These are phyloP conservation scores for Rhopalosiphum maidis DNA, from an alignment of 1,140 invertebrate genomes.

Conservation along the genomic window DNA sequence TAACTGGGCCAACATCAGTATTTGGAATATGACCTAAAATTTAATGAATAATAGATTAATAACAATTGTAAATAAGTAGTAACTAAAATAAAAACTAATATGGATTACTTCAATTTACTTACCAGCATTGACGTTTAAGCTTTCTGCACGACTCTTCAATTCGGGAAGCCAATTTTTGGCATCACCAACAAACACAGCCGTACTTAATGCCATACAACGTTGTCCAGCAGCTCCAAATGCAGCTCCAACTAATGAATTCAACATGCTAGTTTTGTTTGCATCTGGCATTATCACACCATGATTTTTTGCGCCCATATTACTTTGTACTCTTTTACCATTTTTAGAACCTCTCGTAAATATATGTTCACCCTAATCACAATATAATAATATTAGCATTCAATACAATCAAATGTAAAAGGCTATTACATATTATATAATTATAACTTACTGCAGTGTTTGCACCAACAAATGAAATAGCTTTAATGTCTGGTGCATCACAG, in stretches of 20 bases:
- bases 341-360: constrained; percentile 91
- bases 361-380: constrained; percentile 79
- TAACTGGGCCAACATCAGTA: constrained; percentile 97
- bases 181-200: constrained; percentile 95
- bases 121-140: constrained; percentile 91
- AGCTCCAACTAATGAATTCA: constrained; percentile 93
- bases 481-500: constrained; percentile 94
- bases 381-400: neutral
- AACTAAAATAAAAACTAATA: neutral
- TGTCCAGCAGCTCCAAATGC: constrained; percentile 95
- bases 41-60: constrained; percentile 26
- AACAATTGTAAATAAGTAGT: neutral
- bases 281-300: constrained; percentile 97
- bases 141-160: constrained; percentile 83
- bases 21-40: constrained; percentile 81
- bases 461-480: constrained; percentile 98
- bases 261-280: constrained; percentile 95
- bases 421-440: neutral
- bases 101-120: constrained; percentile 54
- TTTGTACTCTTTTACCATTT: constrained; percentile 95
- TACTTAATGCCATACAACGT: constrained; percentile 98
- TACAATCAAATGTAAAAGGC: neutral
- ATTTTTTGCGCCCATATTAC: constrained; percentile 99
- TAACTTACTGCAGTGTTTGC: constrained; percentile 84
- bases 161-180: constrained; percentile 94